Percentiles rank a stretch among this genome's conserved stretches.
These are phyloP conservation scores for Zootoca vivipara DNA, from an alignment of 2,113 vertebrate genomes.

Conservation along the genomic window DNA sequence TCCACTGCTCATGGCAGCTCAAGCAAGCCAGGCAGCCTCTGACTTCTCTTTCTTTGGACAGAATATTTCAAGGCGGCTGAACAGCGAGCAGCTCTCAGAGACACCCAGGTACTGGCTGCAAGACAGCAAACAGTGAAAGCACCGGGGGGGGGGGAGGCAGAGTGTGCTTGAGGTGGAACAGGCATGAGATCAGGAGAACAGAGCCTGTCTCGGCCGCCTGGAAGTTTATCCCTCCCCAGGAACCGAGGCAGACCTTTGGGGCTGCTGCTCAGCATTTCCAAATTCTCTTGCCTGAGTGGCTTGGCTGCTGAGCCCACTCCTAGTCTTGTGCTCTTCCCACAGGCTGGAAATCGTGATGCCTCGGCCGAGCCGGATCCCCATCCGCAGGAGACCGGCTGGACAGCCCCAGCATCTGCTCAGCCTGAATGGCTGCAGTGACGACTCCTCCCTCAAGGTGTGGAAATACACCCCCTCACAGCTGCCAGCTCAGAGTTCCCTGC, in stretches of 20 bases:
- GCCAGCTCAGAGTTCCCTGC: accelerated
- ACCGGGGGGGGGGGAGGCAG: neutral
- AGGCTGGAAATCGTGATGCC: neutral
- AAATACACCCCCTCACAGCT: accelerated
- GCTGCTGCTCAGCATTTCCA: neutral
- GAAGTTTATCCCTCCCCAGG: neutral
- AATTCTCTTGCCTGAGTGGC: neutral
- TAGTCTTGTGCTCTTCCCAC: neutral
- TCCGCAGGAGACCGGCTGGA: neutral
- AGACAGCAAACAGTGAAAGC: neutral
- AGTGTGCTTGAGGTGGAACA: neutral
- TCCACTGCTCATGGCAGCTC: neutral
- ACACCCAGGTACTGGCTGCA: constrained; percentile 62
- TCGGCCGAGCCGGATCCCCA: constrained; percentile 28
- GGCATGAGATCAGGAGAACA: neutral
- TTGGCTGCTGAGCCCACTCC: accelerated
- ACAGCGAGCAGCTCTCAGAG: constrained; percentile 51
- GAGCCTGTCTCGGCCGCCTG: too few species aligned
- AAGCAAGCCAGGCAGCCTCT: neutral
- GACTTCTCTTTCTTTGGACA: constrained; percentile 54
- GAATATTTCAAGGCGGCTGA: constrained; percentile 63
- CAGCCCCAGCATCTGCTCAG: neutral
- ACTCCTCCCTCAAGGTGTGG: neutral
- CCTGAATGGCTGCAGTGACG: neutral
- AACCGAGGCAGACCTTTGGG: neutral